Percentiles rank a stretch among this genome's conserved stretches.
These are phyloP conservation scores for Hoplodrina blanda DNA, from an alignment of 2,888 invertebrate species.

Conservation along the genomic window DNA sequence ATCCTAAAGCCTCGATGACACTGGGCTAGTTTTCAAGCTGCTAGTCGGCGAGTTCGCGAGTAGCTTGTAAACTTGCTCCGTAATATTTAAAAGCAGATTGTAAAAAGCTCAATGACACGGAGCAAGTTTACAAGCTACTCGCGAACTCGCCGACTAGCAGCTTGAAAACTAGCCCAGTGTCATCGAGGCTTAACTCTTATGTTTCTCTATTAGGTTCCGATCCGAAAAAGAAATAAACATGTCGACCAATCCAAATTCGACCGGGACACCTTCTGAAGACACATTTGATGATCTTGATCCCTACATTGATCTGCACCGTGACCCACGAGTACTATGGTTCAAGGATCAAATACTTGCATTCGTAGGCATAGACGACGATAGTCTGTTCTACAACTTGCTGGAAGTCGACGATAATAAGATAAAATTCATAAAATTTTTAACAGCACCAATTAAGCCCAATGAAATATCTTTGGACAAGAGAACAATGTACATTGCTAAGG, in stretches of 20 bases:
- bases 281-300: slow-evolving; percentile 46
- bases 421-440: slow-evolving; percentile 73
- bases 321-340: slow-evolving; percentile 93
- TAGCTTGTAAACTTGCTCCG: too few relatives aligned
- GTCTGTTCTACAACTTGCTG: slow-evolving; percentile 91
- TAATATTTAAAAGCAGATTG: too few relatives aligned
- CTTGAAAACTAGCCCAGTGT: too few relatives aligned
- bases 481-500: slow-evolving; percentile 92
- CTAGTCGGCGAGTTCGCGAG: too few relatives aligned
- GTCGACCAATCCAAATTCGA: slow-evolving; percentile 18
- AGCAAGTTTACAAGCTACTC: too few relatives aligned
- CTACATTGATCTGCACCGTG: slow-evolving; percentile 75
- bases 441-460: slow-evolving; percentile 73
- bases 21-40: too few relatives aligned
- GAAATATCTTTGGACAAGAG: slow-evolving; percentile 88
- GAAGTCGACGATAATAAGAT: slow-evolving; percentile 89
- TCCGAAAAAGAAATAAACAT: neutral
- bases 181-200: too few relatives aligned
- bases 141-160: too few relatives aligned
- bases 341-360: slow-evolving; percentile 91
- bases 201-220: neutral
- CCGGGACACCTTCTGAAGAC: neutral
- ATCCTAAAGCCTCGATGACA: too few relatives aligned
- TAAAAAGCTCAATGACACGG: too few relatives aligned
- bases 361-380: slow-evolving; percentile 90